These are phyloP conservation scores for Brachionus manjavacas DNA, from an alignment of 1,140 invertebrate species.

Conservation along the genomic window DNA sequence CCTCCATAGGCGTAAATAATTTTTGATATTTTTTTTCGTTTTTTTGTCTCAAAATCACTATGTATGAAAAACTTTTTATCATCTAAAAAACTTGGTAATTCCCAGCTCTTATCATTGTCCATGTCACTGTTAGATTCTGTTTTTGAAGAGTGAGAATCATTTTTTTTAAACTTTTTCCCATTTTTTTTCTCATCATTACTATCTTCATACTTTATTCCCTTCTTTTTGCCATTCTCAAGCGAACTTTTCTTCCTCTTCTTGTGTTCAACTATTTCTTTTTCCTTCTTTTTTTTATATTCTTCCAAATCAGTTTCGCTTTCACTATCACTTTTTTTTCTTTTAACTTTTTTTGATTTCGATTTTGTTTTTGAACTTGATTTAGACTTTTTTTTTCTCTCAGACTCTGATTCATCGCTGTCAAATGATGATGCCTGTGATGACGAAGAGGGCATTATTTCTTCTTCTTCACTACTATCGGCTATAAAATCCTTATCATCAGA, in stretches of 20 bases:
- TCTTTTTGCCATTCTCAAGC: not conserved
- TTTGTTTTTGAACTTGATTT: not conserved
- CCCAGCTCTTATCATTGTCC: conserved; percentile 4
- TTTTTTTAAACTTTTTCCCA: conserved; percentile 19
- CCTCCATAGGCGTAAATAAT: conserved; percentile 35
- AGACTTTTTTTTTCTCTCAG: not conserved
- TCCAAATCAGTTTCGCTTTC: conserved; percentile 15
- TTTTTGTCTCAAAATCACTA: not conserved
- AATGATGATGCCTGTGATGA: not conserved
- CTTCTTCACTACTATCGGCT: not conserved
- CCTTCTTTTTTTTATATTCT: conserved; percentile 24
- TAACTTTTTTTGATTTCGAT: not conserved
- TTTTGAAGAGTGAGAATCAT: not conserved
- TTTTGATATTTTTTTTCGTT: not conserved
- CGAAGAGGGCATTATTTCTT: not conserved
- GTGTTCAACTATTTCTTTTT: not conserved
- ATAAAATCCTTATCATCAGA: conserved; percentile 42
- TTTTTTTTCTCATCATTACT: not conserved
- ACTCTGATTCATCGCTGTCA: not conserved
- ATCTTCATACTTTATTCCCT: not conserved
- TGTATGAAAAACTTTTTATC: conserved; percentile 7
- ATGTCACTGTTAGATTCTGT: conserved; percentile 17
- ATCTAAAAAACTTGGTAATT: conserved; percentile 32
- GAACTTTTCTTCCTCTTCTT: not conserved
- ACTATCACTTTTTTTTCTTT: not conserved